Conservation (phyloP, 2,113 vertebrate genomes). For the Clarias batrachus region DNA sequence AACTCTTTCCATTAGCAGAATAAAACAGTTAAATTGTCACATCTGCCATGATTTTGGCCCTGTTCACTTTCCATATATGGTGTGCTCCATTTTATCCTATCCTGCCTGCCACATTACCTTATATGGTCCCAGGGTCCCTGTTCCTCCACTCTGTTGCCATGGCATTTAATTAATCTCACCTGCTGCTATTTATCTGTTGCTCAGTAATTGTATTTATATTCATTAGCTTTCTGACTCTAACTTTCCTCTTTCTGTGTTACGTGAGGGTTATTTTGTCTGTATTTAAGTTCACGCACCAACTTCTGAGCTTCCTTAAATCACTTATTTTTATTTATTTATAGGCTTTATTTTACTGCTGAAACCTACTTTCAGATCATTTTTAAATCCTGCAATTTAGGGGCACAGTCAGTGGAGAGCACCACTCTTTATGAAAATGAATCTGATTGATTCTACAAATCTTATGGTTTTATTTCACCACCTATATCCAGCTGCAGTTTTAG, state of each 20-base stretch:
- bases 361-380: neutral
- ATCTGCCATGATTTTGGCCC: neutral
- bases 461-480: neutral
- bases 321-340: neutral
- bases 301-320: neutral
- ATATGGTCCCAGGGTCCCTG: neutral
- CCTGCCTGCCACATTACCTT: neutral
- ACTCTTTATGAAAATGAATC: neutral
- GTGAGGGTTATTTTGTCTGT: neutral
- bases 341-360: neutral
- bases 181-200: neutral
- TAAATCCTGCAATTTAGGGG: neutral
- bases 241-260: neutral
- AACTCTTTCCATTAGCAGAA: neutral
- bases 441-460: neutral
- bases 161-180: neutral
- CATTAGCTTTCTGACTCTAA: neutral
- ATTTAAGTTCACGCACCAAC: neutral
- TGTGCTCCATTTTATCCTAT: neutral
- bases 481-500: neutral
- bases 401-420: neutral
- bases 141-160: neutral
- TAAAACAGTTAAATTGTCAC: neutral
- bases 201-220: neutral
- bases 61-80: neutral